Percentiles rank a stretch among this genome's conserved stretches.
Evolutionary conservation across 2,797 vertebrate species (phyloP).

Genomic region (Thamnophis elegans): DNA sequence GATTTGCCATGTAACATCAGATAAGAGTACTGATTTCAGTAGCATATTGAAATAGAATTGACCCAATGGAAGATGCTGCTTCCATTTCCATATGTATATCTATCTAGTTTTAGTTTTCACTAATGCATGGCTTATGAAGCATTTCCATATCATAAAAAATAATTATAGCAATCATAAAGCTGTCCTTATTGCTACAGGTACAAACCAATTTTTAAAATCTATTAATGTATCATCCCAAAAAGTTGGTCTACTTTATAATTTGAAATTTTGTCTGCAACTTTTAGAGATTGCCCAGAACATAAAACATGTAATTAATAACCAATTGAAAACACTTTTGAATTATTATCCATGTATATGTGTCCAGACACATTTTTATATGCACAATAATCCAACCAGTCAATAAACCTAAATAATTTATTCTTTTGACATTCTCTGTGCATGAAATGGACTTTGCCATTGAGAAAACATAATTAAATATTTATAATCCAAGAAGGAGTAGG

Average conservation of each 20-base stretch:
- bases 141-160: conserved; percentile 65
- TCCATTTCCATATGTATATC: conserved; percentile 49
- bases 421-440: background rate
- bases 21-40: conserved; percentile 46
- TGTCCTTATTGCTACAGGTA: conserved; percentile 24
- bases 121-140: conserved; percentile 54
- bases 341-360: background rate
- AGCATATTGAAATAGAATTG: conserved; percentile 50
- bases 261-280: conserved; percentile 32
- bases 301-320: background rate
- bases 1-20: conserved; percentile 52
- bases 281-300: background rate
- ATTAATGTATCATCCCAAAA: conserved; percentile 33
- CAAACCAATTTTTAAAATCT: conserved; percentile 31
- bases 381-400: background rate
- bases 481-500: background rate
- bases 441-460: background rate
- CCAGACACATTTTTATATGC: background rate
- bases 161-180: conserved; percentile 65
- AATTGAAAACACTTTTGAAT: background rate
- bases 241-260: conserved; percentile 25
- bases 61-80: conserved; percentile 63
- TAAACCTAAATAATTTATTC: background rate
- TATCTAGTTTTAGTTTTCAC: conserved; percentile 60
- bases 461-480: background rate